Base-by-base conservation (phyloP, 2,797 vertebrate genomes). In the Micromesistius poutassou region DNA sequence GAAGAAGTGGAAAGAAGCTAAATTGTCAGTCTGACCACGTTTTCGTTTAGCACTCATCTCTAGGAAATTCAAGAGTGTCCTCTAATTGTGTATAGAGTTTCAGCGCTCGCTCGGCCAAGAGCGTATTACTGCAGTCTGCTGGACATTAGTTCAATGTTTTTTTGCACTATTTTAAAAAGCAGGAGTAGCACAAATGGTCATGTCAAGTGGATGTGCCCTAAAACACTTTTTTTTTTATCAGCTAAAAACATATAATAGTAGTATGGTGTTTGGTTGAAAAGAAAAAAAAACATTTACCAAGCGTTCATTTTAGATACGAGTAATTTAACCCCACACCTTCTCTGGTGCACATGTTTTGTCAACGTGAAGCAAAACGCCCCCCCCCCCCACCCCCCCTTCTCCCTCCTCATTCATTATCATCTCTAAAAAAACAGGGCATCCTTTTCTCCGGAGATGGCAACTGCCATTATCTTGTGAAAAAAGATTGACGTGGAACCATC, bases 21-120 rank as follows among this genome's bases (percentile, higher is more conserved):
- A 87, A 84, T 91, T 91, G 90, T 89, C 86, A 93, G 89, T 93
- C 90, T 86, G 87, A 83, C 91, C 91, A 93, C 88, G 88, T 91
- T 91, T 62, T 90, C 90, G 91, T 92, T 89, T 87, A 86, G 84
- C 87, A 87, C 91, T 91, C 83, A 89, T 92, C 89, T 92, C 86
- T 87, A 89, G 86, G 91, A 92, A 92, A 90, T 92, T 91, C 89
- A 85, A 89, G 87, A 90, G 87, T 86, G 82, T 88, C 82, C 81
- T 88, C 81, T 92, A 92, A 92, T 91, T 91, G 91, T 88, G 83
- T 85, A 86, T 87, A 91, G 87, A 84, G 78, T 91, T 91, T 88
- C 83, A 87, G 83, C 83, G 83, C 81, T 84, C 85, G 81, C 87
- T 87, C 76, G 79, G 74, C 80, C 73, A 77, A 80, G 81, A 81